Base-by-base conservation (phyloP, 2,888 invertebrate species). In the Microdon myrmicae region DNA sequence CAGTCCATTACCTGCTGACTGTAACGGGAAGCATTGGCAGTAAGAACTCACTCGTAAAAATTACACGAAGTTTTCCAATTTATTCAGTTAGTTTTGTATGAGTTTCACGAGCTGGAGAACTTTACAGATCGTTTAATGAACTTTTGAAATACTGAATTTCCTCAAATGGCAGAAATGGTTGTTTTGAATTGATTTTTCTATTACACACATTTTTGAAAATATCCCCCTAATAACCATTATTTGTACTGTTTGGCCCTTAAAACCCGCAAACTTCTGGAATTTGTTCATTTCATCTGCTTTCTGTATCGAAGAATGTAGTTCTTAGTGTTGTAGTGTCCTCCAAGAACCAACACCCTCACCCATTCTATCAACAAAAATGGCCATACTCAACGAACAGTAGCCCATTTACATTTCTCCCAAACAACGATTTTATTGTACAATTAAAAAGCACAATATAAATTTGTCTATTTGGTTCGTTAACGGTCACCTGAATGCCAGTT, bases 371-470 rank as follows among this genome's bases (percentile, higher is more conserved):
- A 37, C 8, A n/a, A 8, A 22, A 39, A 39, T 5, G 29, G 13
- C 8, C 23, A 3, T 20, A 6, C 13, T 20, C 13, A 17, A 12
- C 19, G 22, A 43, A n/a, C n/a, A 43, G 22, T n/a, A n/a, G n/a
- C n/a, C n/a, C n/a, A n/a, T n/a, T n/a, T 76, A 74, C 73, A 76
- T 75, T 73, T 76, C 54, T 58, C 69, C 48, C 32, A 9, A 12
- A 2, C 23, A 20, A 4, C 26, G 20, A 7, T 25, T 14, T 22
- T 37, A 64, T 58, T 47, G 31, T 47, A 37, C 56, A 58, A 58
- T 51, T 58, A 45, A 58, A 51, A 64, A n/a, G 37, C 31, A 41
- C 22, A 53, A 45, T 51, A 64, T 64, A 58, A 64, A 64, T 64
- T 64, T 51, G 16, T 10, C 37, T 64, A 31, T 58, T 47, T 56